Evolutionary conservation across 2,113 vertebrate species (phyloP).

Genomic region (Nematolebias whitei): DNA sequence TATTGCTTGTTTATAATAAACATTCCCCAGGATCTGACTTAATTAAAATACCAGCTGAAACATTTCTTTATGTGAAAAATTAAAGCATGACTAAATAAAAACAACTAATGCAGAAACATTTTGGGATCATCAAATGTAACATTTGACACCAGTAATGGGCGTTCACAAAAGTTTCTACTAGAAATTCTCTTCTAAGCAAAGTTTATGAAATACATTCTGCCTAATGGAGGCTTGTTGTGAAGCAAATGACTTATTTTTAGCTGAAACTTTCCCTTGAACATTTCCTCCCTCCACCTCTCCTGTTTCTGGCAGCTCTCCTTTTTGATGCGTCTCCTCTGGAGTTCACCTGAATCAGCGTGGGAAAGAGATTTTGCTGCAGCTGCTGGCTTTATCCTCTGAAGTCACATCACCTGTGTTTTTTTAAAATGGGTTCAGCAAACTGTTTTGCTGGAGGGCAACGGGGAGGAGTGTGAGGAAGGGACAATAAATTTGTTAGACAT

Average conservation of each 20-base stretch:
- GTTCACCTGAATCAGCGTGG: slow-evolving; percentile 70
- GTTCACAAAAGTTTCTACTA: too few relatives aligned
- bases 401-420: slow-evolving; percentile 51
- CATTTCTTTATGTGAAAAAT: neutral
- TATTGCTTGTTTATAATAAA: too few relatives aligned
- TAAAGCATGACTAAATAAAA: neutral
- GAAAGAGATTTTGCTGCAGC: slow-evolving; percentile 62
- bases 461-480: slow-evolving; percentile 4
- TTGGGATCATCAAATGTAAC: neutral
- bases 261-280: slow-evolving; percentile 24
- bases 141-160: neutral
- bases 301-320: slow-evolving; percentile 20
- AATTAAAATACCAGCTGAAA: too few relatives aligned
- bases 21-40: too few relatives aligned
- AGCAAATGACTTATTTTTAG: slow-evolving; percentile 34
- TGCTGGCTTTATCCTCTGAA: slow-evolving; percentile 60
- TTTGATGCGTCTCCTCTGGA: slow-evolving; percentile 61
- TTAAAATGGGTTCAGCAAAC: slow-evolving; percentile 42
- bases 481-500: neutral
- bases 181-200: too few relatives aligned
- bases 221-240: neutral
- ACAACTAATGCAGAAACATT: neutral
- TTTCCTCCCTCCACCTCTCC: slow-evolving; percentile 17
- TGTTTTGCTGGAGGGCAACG: slow-evolving; percentile 25
- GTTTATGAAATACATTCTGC: slow-evolving; percentile 9